Base-by-base conservation (phyloP, 2,113 vertebrate genomes). In the Bos indicus region DNA sequence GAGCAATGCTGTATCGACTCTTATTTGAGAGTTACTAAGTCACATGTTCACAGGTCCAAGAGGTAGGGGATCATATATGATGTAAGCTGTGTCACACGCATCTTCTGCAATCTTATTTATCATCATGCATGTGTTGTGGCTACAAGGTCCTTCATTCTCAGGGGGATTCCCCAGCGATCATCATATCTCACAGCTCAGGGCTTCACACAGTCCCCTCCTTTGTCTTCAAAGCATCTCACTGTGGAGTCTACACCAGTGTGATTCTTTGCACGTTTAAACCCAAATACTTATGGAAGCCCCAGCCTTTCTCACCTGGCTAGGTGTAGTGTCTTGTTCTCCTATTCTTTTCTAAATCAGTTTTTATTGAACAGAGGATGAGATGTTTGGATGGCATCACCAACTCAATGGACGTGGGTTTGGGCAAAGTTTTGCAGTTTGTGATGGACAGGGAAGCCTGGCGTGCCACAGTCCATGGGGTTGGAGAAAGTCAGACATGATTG, bases 401-500 rank as follows among this genome's bases (percentile, higher is more conserved):
- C 16, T 67, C 33, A 67, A n/a, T 0, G 62, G 33, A 67, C 0
- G 16, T 64, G 33, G 17, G 30, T 64, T 3, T n/a, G 16, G 7
- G 62, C 62, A 64, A 64, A 7, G 2, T 19, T 7, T 64, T 33
- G 60, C 30, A 64, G 60, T 8, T 33, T 15, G 30, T 16, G 60
- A 64, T 64, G 60, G 30, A 16, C 30, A 64, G 60, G 30, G 60
- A 64, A 33, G 30, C 60, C 30, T 33, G 60, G 30, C 6, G 1
- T 64, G 60, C 14, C 33, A 1, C 14, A 16, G 60, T 7, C 30
- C 14, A 2, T 33, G 30, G 62, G 62, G 62, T 33, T 1, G 0
- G 62, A 17, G 8, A 17, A 0, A 9, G 8, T 64, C 3, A 7
- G 33, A 9, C 15, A 4, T 17, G 62, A n/a, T 0, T 64, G 2